A percentile compares a stretch with the other conserved stretches of the same genome.
Conservation (phyloP, 2,888 invertebrate genomes). For the Nymphalis c-album region DNA sequence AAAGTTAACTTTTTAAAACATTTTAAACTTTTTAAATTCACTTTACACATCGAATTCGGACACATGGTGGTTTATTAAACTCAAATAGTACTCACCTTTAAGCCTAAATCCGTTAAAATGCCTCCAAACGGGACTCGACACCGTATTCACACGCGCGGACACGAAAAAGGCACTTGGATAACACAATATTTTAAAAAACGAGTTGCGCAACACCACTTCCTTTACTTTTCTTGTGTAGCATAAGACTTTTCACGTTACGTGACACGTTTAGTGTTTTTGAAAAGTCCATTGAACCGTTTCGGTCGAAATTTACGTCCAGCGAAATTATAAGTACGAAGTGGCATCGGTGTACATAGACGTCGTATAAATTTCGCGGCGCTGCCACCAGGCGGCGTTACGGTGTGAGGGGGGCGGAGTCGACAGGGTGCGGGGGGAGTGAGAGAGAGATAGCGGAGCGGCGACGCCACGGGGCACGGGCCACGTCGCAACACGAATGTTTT, state of each 20-base stretch:
- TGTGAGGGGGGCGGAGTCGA: slow-evolving; percentile 73
- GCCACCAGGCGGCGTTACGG: slow-evolving; percentile 72
- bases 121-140: slow-evolving; percentile 71
- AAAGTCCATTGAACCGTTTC: slow-evolving; percentile 82
- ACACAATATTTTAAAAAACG: slow-evolving; percentile 68
- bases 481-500: slow-evolving; percentile 52
- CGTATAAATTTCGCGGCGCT: slow-evolving; percentile 66
- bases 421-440: slow-evolving; percentile 60
- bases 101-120: slow-evolving; percentile 63
- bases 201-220: slow-evolving; percentile 68
- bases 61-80: not conserved
- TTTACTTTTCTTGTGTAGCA: slow-evolving; percentile 64
- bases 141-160: slow-evolving; percentile 71
- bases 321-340: slow-evolving; percentile 82
- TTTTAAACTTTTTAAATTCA: slow-evolving; percentile 2
- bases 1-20: slow-evolving; percentile 25
- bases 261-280: slow-evolving; percentile 74
- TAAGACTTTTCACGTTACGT: slow-evolving; percentile 66
- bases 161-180: slow-evolving; percentile 71
- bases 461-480: slow-evolving; percentile 41
- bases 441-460: slow-evolving; percentile 55
- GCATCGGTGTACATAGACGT: slow-evolving; percentile 77
- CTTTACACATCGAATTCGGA: not conserved
- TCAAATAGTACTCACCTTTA: slow-evolving; percentile 61
- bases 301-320: slow-evolving; percentile 81